These are phyloP conservation scores for Meloidogyne hapla DNA, from an alignment of 1,140 invertebrate species.

Conservation along the genomic window DNA sequence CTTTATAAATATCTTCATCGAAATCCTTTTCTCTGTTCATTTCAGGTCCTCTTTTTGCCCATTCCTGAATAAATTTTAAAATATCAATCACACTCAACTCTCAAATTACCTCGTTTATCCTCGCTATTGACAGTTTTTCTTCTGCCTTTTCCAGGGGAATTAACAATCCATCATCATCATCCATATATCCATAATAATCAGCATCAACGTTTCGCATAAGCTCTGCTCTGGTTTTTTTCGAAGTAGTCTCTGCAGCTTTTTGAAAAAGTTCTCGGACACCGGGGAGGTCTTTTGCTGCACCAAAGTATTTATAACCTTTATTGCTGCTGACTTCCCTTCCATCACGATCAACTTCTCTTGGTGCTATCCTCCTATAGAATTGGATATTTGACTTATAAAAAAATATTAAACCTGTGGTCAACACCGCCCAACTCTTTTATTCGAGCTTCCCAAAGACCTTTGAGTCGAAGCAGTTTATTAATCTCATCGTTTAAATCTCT, in stretches of 20 bases:
- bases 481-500: slow-evolving; percentile 98
- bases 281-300: slow-evolving; percentile 95
- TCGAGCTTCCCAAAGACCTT: slow-evolving; percentile 92
- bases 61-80: slow-evolving; percentile 34
- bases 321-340: slow-evolving; percentile 92
- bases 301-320: slow-evolving; percentile 98
- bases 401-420: slow-evolving; percentile 72
- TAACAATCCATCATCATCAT: slow-evolving; percentile 94
- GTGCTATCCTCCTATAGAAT: slow-evolving; percentile 53
- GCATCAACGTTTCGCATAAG: slow-evolving; percentile 83
- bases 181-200: slow-evolving; percentile 92
- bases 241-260: slow-evolving; percentile 72
- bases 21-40: slow-evolving; percentile 54
- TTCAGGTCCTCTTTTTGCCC: slow-evolving; percentile 42
- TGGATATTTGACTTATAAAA: no score
- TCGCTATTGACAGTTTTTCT: slow-evolving; percentile 48
- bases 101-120: slow-evolving; percentile 38
- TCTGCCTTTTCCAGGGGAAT: slow-evolving; percentile 77
- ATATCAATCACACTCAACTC: no score
- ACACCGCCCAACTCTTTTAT: slow-evolving; percentile 91
- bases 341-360: slow-evolving; percentile 56
- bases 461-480: slow-evolving; percentile 90
- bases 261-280: slow-evolving; percentile 95
- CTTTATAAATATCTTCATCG: slow-evolving; percentile 56
- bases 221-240: slow-evolving; percentile 87